Percentiles rank a stretch among this genome's conserved stretches.
phyloP scores from a whole-genome alignment of 1,140 invertebrate genomes.

The Heliconius nattereri region DNA sequence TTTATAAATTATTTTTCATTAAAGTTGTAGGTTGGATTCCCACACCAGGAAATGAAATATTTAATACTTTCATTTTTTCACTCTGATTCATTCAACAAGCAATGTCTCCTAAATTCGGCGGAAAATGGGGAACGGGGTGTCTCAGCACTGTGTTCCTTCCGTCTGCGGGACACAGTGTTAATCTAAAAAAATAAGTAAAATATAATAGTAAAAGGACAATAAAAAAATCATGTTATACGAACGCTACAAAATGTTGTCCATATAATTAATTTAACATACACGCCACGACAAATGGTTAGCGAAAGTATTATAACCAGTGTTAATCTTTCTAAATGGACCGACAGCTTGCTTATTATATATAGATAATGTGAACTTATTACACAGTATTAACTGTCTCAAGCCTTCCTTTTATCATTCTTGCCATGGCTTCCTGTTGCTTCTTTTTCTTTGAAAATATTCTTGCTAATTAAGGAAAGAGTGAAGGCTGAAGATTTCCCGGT shows the following conservation, averaged over 20 bases:
- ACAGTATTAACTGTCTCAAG: slow-evolving; percentile 37
- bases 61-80: too few species aligned
- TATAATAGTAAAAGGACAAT: neutral
- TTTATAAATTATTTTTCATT: too few species aligned
- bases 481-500: slow-evolving; percentile 73
- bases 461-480: slow-evolving; percentile 77
- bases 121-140: too few species aligned
- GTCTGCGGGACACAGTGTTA: too few species aligned
- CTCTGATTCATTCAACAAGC: too few species aligned
- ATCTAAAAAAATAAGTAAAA: too few species aligned
- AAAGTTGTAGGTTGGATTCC: too few species aligned
- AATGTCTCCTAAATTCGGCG: too few species aligned
- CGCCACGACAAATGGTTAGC: neutral
- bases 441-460: slow-evolving; percentile 65
- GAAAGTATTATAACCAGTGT: neutral
- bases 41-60: too few species aligned
- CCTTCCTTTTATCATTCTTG: slow-evolving; percentile 58
- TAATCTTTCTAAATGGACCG: slow-evolving; percentile 34
- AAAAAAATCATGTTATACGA: too few species aligned
- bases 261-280: neutral
- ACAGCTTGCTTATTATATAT: slow-evolving; percentile 30
- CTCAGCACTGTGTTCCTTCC: too few species aligned
- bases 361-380: slow-evolving; percentile 39
- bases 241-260: neutral
- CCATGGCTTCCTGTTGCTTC: slow-evolving; percentile 67